Conservation (phyloP, 64 coral and sea anemone species). For the Montipora sp. region DNA sequence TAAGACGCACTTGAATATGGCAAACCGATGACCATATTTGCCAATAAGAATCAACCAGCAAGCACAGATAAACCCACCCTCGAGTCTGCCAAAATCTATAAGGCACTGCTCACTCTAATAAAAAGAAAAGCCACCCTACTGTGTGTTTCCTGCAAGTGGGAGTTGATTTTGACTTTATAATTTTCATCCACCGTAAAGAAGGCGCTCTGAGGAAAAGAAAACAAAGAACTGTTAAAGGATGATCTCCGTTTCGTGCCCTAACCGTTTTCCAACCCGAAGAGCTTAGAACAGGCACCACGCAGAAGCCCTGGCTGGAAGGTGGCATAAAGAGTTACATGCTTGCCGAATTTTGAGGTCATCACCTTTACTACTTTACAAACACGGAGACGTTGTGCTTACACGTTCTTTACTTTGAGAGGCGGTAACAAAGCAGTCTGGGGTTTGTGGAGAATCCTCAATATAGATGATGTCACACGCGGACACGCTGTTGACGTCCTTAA, state of each 20-base stretch:
- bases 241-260: background rate
- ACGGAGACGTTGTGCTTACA: background rate
- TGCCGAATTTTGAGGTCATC: too few species aligned
- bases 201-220: background rate
- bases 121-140: slow-evolving; percentile 30
- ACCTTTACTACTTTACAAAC: too few species aligned
- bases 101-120: background rate
- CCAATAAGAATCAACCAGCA: too few species aligned
- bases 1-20: too few species aligned
- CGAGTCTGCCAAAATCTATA: background rate
- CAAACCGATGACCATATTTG: too few species aligned
- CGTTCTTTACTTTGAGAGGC: too few species aligned
- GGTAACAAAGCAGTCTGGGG: background rate
- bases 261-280: background rate
- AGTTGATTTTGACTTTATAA: slow-evolving; percentile 71
- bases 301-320: too few species aligned
- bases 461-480: background rate
- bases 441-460: background rate
- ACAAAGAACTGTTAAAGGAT: background rate
- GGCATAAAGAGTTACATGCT: too few species aligned
- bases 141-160: slow-evolving; percentile 48
- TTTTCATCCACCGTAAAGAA: slow-evolving; percentile 47
- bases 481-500: slow-evolving; percentile 2
- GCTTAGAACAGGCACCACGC: too few species aligned
- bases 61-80: too few species aligned